A percentile compares a stretch with the other conserved stretches of the same genome.
Conservation (phyloP, 1,140 invertebrate species). For the Atopsyche davidsoni region DNA sequence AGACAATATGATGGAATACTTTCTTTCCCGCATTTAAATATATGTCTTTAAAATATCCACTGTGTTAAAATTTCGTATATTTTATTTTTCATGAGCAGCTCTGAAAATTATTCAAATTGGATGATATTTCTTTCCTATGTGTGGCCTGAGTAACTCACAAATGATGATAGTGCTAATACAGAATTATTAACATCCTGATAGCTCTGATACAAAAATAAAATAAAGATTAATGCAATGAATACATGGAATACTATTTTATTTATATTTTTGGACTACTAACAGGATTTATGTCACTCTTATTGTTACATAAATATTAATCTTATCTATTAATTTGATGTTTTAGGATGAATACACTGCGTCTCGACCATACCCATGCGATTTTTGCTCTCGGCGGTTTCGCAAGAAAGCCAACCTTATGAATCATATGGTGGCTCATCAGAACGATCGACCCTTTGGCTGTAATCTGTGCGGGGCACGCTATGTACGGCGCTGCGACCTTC, state of each 20-base stretch:
- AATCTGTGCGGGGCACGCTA: conserved; percentile 73
- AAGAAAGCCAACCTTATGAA: conserved; percentile 78
- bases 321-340: conserved; percentile 8
- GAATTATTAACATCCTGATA: not conserved
- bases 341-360: conserved; percentile 70
- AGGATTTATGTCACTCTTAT: no score
- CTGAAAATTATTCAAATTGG: no score
- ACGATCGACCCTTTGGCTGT: conserved; percentile 68
- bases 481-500: conserved; percentile 67
- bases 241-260: no score
- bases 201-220: not conserved
- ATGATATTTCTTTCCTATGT: no score
- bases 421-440: conserved; percentile 78
- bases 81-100: no score
- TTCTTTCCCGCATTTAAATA: no score
- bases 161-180: not conserved
- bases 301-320: no score
- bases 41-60: no score
- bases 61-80: no score
- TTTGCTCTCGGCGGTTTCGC: conserved; percentile 72
- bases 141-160: not conserved
- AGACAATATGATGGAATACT: no score
- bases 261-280: no score
- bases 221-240: not conserved
- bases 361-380: conserved; percentile 79